Evolutionary conservation across 2,113 vertebrate species (phyloP).

Genomic region (Ceyx cyanopectus): DNA sequence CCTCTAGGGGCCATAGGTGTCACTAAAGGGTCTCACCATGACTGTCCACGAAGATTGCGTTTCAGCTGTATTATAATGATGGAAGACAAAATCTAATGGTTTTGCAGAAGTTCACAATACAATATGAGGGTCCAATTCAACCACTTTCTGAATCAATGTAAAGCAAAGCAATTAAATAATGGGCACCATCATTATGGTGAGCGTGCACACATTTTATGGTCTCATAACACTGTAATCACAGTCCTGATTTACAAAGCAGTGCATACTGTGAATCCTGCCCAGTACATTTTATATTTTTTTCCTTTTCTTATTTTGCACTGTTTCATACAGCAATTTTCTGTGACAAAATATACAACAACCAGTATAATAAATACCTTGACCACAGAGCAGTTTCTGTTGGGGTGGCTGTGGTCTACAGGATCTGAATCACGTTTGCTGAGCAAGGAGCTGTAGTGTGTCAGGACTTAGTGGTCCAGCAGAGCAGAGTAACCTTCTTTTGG

Average conservation of each 20-base stretch:
- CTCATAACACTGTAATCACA: background rate
- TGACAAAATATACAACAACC: background rate
- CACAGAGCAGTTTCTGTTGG: background rate
- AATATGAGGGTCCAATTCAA: background rate
- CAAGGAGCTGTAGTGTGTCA: background rate
- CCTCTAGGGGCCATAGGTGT: background rate
- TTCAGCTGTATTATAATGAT: background rate
- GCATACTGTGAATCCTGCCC: fast-evolving
- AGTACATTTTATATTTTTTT: background rate
- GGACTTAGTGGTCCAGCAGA: background rate
- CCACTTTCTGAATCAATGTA: background rate
- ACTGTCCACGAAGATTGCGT: fast-evolving
- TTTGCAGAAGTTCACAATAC: background rate
- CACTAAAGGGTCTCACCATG: fast-evolving
- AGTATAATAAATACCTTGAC: background rate
- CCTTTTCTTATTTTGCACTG: background rate
- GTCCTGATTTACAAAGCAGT: background rate
- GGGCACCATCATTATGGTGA: background rate
- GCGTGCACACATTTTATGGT: background rate
- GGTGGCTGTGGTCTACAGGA: background rate
- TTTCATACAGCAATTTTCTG: background rate
- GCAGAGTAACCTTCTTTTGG: background rate
- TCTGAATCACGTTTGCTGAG: background rate
- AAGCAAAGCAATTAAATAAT: background rate
- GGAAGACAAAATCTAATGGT: background rate